Evolutionary conservation across 1,140 invertebrate genomes (phyloP).

Genomic region (Eupristina koningsbergeri): DNA sequence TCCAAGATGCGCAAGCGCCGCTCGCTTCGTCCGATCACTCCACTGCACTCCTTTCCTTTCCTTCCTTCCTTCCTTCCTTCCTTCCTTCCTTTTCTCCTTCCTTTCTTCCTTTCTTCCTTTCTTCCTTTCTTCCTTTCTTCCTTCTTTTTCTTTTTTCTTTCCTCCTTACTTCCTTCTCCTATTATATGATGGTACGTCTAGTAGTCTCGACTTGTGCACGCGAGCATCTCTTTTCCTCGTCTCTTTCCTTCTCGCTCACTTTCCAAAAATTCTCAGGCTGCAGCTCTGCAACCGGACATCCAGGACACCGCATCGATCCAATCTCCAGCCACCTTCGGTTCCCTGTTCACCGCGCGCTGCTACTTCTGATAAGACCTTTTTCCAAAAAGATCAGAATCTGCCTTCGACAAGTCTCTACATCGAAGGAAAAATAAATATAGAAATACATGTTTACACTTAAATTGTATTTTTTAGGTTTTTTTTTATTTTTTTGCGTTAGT

Average conservation of each 20-base stretch:
- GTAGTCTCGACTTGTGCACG: no score
- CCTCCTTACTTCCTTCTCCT: no score
- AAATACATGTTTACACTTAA: no score
- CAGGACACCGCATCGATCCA: conserved; percentile 35
- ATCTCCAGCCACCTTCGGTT: not conserved
- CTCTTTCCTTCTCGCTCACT: conserved; percentile 13
- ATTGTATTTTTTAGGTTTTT: no score
- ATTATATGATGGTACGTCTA: no score
- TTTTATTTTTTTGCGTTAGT: no score
- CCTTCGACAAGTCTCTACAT: no score
- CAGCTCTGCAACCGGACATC: conserved; percentile 18
- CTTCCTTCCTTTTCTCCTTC: not conserved
- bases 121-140: conserved; percentile 17
- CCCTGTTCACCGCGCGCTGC: not conserved
- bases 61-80: not conserved
- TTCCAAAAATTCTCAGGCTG: not conserved
- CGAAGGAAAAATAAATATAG: no score
- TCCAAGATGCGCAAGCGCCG: conserved; percentile 66
- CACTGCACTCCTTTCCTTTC: no score
- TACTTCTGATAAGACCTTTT: not conserved
- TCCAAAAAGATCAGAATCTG: no score
- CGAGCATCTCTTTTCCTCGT: not conserved
- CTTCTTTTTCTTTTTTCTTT: no score
- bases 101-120: not conserved
- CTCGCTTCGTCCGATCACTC: conserved; percentile 2